Evolutionary conservation across 2,888 invertebrate species (phyloP).

Genomic region (Apocheima hispidaria): DNA sequence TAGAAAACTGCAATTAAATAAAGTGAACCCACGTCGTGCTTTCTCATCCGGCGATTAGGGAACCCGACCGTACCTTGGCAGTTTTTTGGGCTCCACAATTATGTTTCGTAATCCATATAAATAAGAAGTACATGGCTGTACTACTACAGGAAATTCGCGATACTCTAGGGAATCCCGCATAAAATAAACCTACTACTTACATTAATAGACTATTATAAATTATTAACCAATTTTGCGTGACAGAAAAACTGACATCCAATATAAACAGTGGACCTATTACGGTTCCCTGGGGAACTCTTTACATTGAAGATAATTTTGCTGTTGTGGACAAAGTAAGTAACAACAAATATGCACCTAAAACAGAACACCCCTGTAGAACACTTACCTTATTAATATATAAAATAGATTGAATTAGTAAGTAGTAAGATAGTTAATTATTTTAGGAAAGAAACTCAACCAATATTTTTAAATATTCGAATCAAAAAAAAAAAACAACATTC

Average conservation of each 20-base stretch:
- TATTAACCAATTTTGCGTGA: not conserved
- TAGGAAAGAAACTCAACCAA: not conserved
- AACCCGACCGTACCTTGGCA: conserved; percentile 15
- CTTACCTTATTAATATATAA: conserved; percentile 5
- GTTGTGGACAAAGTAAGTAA: not conserved
- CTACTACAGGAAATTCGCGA: not conserved
- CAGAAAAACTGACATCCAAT: not conserved
- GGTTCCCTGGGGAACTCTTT: conserved; percentile 3
- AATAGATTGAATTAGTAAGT: not conserved
- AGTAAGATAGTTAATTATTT: no score
- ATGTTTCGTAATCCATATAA: not conserved
- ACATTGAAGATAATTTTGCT: not conserved
- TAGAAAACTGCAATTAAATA: conserved; percentile 46
- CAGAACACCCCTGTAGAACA: conserved; percentile 6
- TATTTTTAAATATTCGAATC: no score
- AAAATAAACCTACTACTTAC: not conserved
- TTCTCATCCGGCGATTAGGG: conserved; percentile 46
- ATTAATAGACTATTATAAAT: not conserved
- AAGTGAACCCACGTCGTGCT: conserved; percentile 37
- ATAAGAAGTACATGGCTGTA: not conserved
- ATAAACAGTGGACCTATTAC: conserved; percentile 1
- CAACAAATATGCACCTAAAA: not conserved
- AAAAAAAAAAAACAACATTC: no score
- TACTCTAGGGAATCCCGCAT: not conserved
- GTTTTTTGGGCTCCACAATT: conserved; percentile 9